Evolutionary conservation across 1,140 invertebrate genomes (phyloP), one percentile per base, ranked within the genome.

Genomic region (Drosophila willistoni): DNA sequence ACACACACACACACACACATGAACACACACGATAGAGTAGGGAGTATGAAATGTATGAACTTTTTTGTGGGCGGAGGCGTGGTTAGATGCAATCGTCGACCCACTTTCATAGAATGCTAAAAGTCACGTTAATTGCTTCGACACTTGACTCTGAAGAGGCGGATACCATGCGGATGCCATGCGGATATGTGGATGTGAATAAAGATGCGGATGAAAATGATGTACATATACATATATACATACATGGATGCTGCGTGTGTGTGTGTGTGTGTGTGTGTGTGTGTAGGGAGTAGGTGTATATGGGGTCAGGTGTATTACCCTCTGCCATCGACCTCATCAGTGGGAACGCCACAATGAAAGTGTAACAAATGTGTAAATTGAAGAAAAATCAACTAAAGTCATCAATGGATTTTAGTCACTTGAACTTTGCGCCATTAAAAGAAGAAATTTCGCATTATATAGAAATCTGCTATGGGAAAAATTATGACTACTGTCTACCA

Each of bases 101-200:
- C 75, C 75, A 78, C 74, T 77, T 77, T 78, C 36, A 41, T 62
- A 36, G 51, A 51, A 51, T 51, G 17, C 34, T 17, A 66, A 71
- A 74, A 82, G 80, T 82, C 80, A 82, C 62, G 80, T 83, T 83
- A 83, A 83, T 83, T 83, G 80, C 76, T 82, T 83, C 80, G 80
- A 82, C 80, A 82, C 66, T 67, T 72, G 80, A 79, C 80, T 77
- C 66, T 70, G 61, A 71, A 77, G 74, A 76, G 62, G 74, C 73
- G 74, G 61, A 77, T 62, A 51, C 44, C 3, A 51, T 51, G 73
- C 64, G 73, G 59, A 75, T 74, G 29, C 44, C 17, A 51, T 51
- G 73, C 64, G 73, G 59, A 75, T 74, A 29, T 29, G 59, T 25
- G 65, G 17, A 55, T 69, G 59, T 14, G 73, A 51, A 74, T 67